Evolutionary conservation across 2,888 invertebrate species (phyloP), one percentile per base, ranked within the genome.

Genomic region (Thumatha senex): DNA sequence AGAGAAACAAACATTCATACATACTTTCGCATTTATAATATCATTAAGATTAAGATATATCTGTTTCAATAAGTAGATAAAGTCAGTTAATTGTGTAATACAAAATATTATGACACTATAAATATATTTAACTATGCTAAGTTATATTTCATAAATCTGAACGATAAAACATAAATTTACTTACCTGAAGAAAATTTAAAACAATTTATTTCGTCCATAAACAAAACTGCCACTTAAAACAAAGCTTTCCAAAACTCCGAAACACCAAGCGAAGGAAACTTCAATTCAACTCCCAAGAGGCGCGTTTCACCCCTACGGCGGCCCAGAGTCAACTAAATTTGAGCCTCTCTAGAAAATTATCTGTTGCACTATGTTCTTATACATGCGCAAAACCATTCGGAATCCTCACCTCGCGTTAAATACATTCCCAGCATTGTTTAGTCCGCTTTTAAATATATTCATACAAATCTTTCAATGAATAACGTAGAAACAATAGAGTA

Each of bases 361-460:
- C 76, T 78, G 78, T 78, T 77, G 78, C 77, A 76, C 76, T 74
- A 70, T 52, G 72, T 70, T 72, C 5, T 60, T 67, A 76, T 77
- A 78, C 83, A 80, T 84, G 84, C 83, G 83, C 83, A 80, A 73
- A 72, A 60, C 69, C 57, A 18, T 51, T 39, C 61, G 65, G 39
- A 39, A 39, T 29, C 48, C 64, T 46, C 57, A 49, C 47, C 44
- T 9, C 38, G 46, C 56, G 55, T 48, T 36, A 13, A 38, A 49
- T 65, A 67, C 76, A 77, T 69, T 63, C 63, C 72, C 57, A 53
- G 39, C 12, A 48, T 29, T 30, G 31, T 51, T 43, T 29, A 35
- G 45, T 11, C 14, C 7, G 10, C 13, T 46, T 35, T 35, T 45
- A 46, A 4, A 14, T 24, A n/a, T 14, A 11, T 39, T 12, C 9